Evolutionary conservation across 2,113 vertebrate genomes (phyloP), one percentile per base, ranked within the genome.

Genomic region (Aleadryas rufinucha): DNA sequence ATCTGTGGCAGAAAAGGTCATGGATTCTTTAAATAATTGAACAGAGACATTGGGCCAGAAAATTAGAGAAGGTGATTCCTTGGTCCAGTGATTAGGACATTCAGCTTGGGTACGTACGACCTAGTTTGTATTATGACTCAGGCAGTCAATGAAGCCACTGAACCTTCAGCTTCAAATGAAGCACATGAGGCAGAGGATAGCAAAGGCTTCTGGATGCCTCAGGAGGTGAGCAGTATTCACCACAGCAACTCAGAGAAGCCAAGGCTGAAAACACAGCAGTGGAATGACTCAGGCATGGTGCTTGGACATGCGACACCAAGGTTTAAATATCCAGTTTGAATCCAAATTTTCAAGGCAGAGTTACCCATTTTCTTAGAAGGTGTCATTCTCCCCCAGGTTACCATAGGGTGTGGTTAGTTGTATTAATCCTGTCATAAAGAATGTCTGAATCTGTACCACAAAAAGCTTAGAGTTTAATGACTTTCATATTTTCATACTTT

Each of bases 11-110:
- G 66, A 77, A 92, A 86, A 92, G 88, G 74, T 83, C 79, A 77
- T 39, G 20, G 21, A 63, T 86, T 94, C 63, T 59, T 59, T 97
- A 86, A 94, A 95, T 97, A 86, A 95, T 95, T 95, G 50, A 97
- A 75, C 27, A 61, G 71, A 93, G 28, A 94, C 56, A 84, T 54
- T 74, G 79, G 71, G 45, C 92, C 63, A 96, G 83, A 95, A 96
- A 94, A 92, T 90, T 84, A 84, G 30, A 90, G 54, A 17, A 45
- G 41, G 28, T 95, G 82, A 72, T 97, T 97, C 90, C 65, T 33
- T 94, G 86, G 57, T 88, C 82, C 88, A 77, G 12, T 54, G 75
- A 84, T 74, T 77, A 63, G 76, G 13, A 86, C 47, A 54, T 63
- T 81, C 92, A 86, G 39, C n/a, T 72, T 90, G 87, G 49, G 31